Percentiles rank a stretch among this genome's conserved stretches.
These are phyloP conservation scores for Pelochelys cantorii DNA, from an alignment of 2,797 vertebrate species.

Conservation along the genomic window DNA sequence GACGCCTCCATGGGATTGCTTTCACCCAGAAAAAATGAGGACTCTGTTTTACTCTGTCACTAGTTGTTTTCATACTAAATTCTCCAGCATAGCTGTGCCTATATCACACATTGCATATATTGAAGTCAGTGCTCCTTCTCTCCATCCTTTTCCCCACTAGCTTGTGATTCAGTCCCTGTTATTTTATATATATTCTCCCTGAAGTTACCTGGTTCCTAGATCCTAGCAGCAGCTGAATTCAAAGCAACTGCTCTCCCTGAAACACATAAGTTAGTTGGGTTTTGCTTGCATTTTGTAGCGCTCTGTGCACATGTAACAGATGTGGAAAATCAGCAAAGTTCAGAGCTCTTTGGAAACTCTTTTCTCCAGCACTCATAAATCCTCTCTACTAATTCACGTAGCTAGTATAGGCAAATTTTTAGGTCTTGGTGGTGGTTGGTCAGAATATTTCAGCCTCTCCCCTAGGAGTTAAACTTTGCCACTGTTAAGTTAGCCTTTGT, in stretches of 20 bases:
- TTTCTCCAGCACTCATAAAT: background rate
- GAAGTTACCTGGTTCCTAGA: background rate
- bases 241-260: background rate
- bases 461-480: background rate
- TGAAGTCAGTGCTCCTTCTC: background rate
- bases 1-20: background rate
- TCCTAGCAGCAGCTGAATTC: conserved; percentile 13
- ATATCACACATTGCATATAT: background rate
- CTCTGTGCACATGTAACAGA: background rate
- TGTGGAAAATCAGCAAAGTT: background rate
- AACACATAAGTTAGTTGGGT: background rate
- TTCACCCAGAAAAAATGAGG: background rate
- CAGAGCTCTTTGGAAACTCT: background rate
- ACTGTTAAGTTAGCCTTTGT: background rate
- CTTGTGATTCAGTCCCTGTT: background rate
- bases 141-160: background rate
- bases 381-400: background rate
- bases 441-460: fast-evolving
- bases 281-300: conserved; percentile 26
- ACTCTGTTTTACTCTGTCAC: background rate
- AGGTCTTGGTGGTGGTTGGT: background rate
- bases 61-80: background rate
- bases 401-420: background rate
- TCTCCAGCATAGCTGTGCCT: background rate
- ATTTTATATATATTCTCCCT: background rate